Conservation (phyloP, 2,888 invertebrate species). For the Linyphia triangularis region DNA sequence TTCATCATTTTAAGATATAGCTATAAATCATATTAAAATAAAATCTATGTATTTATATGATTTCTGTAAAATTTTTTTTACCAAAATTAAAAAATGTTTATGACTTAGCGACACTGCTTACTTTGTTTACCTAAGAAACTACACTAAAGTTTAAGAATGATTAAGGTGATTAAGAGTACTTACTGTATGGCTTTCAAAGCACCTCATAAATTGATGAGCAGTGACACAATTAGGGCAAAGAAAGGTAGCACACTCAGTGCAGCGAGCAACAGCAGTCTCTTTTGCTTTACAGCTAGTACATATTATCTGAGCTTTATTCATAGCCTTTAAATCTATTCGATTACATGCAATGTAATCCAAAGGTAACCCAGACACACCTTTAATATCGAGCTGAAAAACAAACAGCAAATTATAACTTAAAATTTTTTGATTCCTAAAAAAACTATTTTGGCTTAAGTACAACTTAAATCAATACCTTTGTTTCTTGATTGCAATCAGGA, state of each 20-base stretch:
- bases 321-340: slow-evolving; percentile 82
- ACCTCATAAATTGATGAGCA: slow-evolving; percentile 97
- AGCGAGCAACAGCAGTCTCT: slow-evolving; percentile 91
- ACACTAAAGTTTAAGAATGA: no score
- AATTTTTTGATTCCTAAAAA: no score
- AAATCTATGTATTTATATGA: no score
- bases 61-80: background rate
- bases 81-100: background rate
- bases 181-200: slow-evolving; percentile 92
- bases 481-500: slow-evolving; percentile 89
- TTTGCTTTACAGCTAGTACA: slow-evolving; percentile 98
- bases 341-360: slow-evolving; percentile 90
- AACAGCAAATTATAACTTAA: background rate
- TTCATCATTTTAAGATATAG: no score
- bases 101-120: no score
- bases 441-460: no score
- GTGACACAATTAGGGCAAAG: slow-evolving; percentile 95
- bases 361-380: slow-evolving; percentile 89
- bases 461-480: slow-evolving; percentile 83
- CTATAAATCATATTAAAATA: no score
- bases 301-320: slow-evolving; percentile 85
- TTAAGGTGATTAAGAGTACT: slow-evolving; percentile 20
- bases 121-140: no score
- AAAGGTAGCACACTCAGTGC: slow-evolving; percentile 96
- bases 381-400: slow-evolving; percentile 79